Evolutionary conservation across 2,113 vertebrate genomes (phyloP).

Genomic region (Aplodontia rufa): DNA sequence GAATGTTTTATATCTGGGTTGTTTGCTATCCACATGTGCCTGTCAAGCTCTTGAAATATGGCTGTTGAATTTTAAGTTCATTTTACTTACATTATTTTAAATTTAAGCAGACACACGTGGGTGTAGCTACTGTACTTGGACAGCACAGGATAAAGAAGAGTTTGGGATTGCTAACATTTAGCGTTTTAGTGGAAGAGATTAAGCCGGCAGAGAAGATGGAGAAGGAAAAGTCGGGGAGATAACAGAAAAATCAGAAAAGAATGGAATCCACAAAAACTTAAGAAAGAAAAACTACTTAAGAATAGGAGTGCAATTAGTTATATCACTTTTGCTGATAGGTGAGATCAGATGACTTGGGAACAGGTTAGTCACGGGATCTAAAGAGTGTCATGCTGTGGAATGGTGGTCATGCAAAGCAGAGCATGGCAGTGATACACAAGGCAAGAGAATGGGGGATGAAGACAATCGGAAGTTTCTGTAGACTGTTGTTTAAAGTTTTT

Average conservation of each 20-base stretch:
- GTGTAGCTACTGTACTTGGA: too few species aligned
- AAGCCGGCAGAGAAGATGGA: not conserved
- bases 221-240: not conserved
- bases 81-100: conserved; percentile 1
- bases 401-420: not conserved
- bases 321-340: not conserved
- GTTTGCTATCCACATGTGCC: not conserved
- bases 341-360: not conserved
- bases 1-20: not conserved
- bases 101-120: not conserved
- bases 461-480: not conserved
- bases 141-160: not conserved
- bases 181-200: not conserved
- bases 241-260: not conserved
- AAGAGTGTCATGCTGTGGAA: not conserved
- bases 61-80: not conserved
- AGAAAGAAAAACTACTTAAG: not conserved
- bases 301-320: not conserved
- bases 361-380: not conserved
- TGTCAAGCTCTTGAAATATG: not conserved
- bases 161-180: not conserved
- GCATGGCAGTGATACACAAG: not conserved
- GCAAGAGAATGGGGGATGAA: not conserved
- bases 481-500: not conserved
- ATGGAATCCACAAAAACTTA: not conserved